Conservation (phyloP, 2,113 vertebrate genomes). For the Phalacrocorax pelagicus region DNA sequence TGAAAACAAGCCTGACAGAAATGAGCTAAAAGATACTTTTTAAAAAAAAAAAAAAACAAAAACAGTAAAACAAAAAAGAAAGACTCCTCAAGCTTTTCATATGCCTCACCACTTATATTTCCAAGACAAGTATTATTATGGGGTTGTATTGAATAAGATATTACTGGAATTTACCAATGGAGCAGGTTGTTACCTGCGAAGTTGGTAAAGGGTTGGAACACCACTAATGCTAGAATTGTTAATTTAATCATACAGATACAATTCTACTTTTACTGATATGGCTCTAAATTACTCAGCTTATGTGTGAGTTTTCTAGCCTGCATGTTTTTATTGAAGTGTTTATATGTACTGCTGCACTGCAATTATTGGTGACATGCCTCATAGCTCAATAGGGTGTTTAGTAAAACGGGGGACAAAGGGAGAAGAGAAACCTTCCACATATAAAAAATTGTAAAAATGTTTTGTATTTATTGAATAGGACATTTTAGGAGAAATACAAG, state of each 20-base stretch:
- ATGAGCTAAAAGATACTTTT: background rate
- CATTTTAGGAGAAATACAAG: background rate
- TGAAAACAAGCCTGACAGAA: background rate
- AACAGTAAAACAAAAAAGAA: background rate
- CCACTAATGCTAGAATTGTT: background rate
- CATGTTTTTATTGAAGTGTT: background rate
- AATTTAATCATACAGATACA: background rate
- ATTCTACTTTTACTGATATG: background rate
- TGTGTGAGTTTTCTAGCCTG: background rate
- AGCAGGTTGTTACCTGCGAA: background rate
- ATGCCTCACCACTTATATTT: background rate
- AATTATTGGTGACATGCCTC: background rate
- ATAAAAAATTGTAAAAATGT: background rate
- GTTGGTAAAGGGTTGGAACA: background rate
- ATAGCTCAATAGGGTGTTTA: background rate
- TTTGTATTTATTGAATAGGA: background rate
- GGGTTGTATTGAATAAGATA: background rate
- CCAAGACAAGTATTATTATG: background rate
- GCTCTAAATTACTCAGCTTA: background rate
- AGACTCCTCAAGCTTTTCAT: background rate
- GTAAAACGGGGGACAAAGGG: background rate
- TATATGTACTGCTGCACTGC: background rate
- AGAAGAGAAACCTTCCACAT: background rate
- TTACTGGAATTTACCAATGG: background rate
- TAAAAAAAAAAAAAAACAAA: background rate